Base-by-base conservation (phyloP, 2,888 invertebrate genomes). In the Heliothis peltigera region DNA sequence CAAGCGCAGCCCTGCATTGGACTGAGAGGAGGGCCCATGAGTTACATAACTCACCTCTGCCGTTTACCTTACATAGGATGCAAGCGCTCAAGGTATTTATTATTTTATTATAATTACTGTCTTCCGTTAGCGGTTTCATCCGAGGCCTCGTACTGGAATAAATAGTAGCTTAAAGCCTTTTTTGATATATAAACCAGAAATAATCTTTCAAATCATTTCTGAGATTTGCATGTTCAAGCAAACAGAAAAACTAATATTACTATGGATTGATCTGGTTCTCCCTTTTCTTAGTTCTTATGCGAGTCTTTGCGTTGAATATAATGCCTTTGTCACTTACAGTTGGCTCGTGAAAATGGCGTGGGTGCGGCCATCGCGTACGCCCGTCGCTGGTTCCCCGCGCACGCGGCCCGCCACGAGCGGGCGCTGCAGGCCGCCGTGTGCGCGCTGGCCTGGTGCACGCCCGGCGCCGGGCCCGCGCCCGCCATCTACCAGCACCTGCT, bases 1-100 rank as follows among this genome's bases (percentile, higher is more conserved):
- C 99, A 1, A 95, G 96, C 44, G 98, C 98, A 12, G 99, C 99
- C 0, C 92, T 99, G 39, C 96, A 97, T 80, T 99, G 99, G 99
- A 97, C 97, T 0, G 96, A 96, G 72, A 96, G 96, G 8, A 97
- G 98, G 84, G 96, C 97, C 22, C 96, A 97, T 43, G 96, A 96
- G 63, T 93, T 99, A 54, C 95, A 96, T 28, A 92, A 93, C 74
- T 95, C 95, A 10, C 93, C 94, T 22, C 85, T 95, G 72, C 95
- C 95, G 0, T 95, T 95, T 69, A 91, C 93, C 1, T 74, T 95
- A 68, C 95, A 95, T 64, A 87, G 94, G 62, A 92, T 94, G 92
- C 92, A 94, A 66, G 92, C 93, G 1, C 79, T 94, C 15, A 94
- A 93, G 90, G 94, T 94, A 71, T 18, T 52, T 56, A 32, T n/a